Evolutionary conservation across 2,113 vertebrate species (phyloP).

Genomic region (Synchiropus splendidus): DNA sequence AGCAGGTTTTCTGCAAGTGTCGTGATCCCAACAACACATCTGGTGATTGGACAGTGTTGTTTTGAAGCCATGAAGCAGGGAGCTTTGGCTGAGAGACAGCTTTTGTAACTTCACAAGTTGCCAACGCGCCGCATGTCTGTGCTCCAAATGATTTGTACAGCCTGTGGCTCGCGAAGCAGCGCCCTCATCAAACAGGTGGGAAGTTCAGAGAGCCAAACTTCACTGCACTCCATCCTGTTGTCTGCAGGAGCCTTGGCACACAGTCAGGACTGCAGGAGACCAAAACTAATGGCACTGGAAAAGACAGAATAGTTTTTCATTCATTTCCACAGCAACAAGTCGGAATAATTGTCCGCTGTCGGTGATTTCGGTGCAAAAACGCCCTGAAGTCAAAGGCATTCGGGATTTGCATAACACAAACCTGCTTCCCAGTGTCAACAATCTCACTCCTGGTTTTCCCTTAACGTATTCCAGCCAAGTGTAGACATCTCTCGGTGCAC

Average conservation of each 20-base stretch:
- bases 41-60: slow-evolving; percentile 6
- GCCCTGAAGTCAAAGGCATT: too few species aligned
- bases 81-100: slow-evolving; percentile 4
- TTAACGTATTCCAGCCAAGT: too few species aligned
- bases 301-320: too few species aligned
- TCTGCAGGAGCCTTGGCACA: slow-evolving; percentile 8
- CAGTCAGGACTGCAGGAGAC: too few species aligned
- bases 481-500: too few species aligned
- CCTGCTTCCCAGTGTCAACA: too few species aligned
- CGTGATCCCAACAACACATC: slow-evolving; percentile 25
- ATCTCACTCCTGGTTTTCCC: too few species aligned
- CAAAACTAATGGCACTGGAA: too few species aligned
- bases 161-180: slow-evolving; percentile 15
- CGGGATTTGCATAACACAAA: too few species aligned
- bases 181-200: slow-evolving; percentile 16
- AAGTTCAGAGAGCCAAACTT: slow-evolving; percentile 30
- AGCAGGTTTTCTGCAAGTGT: slow-evolving; percentile 13
- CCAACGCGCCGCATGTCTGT: slow-evolving; percentile 8
- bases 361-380: too few species aligned
- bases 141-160: slow-evolving; percentile 20
- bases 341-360: too few species aligned
- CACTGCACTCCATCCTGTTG: slow-evolving; percentile 16
- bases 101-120: slow-evolving; percentile 8
- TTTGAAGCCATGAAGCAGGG: slow-evolving; percentile 13
- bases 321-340: too few species aligned